These are phyloP conservation scores for Conus ventricosus DNA, from an alignment of 1,140 invertebrate species.

Conservation along the genomic window DNA sequence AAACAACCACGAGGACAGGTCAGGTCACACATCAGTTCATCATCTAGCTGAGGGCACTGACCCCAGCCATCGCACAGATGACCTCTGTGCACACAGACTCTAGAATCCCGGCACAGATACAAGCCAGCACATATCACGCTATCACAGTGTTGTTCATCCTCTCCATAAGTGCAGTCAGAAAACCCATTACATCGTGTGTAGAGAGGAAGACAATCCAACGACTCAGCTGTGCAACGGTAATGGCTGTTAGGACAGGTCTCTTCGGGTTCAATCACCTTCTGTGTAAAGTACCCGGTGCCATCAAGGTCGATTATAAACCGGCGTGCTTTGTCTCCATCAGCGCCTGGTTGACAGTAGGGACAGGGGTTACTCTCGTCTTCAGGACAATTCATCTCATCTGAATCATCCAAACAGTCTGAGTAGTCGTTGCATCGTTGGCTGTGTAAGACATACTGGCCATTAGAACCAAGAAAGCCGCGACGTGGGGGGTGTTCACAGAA, in stretches of 20 bases:
- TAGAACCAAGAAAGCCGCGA: not conserved
- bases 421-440: constrained; percentile 2
- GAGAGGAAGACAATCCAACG: not conserved
- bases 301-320: not conserved
- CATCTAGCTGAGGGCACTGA: not conserved
- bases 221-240: not conserved
- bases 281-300: not conserved
- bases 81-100: not conserved
- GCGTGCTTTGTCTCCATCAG: not conserved
- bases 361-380: not conserved
- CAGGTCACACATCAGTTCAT: constrained; percentile 12
- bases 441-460: not conserved
- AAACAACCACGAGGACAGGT: constrained; percentile 46
- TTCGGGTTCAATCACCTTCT: not conserved
- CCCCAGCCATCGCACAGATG: not conserved
- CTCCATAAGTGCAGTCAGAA: not conserved
- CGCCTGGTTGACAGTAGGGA: not conserved
- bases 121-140: not conserved
- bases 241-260: not conserved
- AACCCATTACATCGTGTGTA: not conserved
- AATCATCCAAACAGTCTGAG: constrained; percentile 8
- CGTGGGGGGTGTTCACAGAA: constrained; percentile 3
- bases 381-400: not conserved
- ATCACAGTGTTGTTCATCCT: not conserved
- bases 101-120: not conserved